These are phyloP conservation scores for Lepus timidus DNA, from an alignment of 2,113 vertebrate genomes.

Conservation along the genomic window DNA sequence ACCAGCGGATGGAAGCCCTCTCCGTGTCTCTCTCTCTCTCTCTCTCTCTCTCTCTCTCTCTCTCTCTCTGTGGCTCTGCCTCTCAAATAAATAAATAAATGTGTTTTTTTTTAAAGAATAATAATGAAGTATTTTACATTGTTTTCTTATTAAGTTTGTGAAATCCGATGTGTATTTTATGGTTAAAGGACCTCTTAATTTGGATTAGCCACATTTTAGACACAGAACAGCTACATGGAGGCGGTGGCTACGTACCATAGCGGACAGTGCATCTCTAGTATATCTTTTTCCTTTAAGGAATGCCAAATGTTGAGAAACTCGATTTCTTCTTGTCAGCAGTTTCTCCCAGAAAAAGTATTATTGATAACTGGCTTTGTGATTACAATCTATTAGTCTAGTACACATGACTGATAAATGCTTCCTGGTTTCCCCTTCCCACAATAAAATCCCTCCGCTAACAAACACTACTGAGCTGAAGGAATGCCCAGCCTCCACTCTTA, in stretches of 20 bases:
- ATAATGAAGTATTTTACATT: conserved; percentile 11
- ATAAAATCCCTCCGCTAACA: not conserved
- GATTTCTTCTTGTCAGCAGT: not conserved
- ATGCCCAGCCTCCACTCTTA: not conserved
- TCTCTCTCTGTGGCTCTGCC: too few species aligned
- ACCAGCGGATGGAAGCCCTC: too few species aligned
- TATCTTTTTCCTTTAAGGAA: conserved; percentile 42
- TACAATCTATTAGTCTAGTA: not conserved
- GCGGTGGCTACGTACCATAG: not conserved
- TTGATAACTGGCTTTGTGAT: not conserved
- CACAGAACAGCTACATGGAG: not conserved
- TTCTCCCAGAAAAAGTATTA: not conserved
- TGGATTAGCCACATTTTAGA: conserved; percentile 2
- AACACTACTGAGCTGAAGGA: not conserved
- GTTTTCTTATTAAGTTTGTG: not conserved
- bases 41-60: too few species aligned
- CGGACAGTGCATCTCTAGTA: not conserved
- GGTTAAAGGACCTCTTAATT: not conserved
- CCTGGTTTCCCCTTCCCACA: not conserved
- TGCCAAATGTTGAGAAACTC: not conserved
- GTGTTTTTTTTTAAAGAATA: not conserved
- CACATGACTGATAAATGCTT: not conserved
- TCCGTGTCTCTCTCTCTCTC: too few species aligned
- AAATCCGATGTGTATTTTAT: not conserved
- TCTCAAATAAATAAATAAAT: too few species aligned